Percentiles rank a stretch among this genome's conserved stretches.
Conservation (phyloP, 2,113 vertebrate species). For the Haemorhous mexicanus region DNA sequence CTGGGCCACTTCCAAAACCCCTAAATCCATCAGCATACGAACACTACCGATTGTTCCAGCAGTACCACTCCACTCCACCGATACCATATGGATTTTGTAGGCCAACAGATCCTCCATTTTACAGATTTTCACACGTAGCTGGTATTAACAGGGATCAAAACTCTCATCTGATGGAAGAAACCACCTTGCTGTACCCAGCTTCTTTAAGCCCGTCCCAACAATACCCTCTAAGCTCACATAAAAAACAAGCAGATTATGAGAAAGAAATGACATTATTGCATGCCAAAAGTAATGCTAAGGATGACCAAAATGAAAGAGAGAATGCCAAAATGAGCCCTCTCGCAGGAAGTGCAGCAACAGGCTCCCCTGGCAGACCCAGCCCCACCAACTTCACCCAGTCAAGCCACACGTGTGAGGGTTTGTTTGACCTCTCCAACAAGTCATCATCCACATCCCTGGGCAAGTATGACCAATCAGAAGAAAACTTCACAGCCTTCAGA, state of each 20-base stretch:
- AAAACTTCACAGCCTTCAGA: slow-evolving; percentile 60
- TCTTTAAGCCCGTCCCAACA: slow-evolving; percentile 66
- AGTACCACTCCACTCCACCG: slow-evolving; percentile 74
- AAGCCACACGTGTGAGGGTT: slow-evolving; percentile 61
- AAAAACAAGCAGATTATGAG: slow-evolving; percentile 62
- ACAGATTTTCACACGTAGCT: slow-evolving; percentile 73
- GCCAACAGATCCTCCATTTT: slow-evolving; percentile 73
- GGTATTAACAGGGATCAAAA: slow-evolving; percentile 73
- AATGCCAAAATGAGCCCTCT: slow-evolving; percentile 87
- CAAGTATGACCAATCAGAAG: slow-evolving; percentile 52
- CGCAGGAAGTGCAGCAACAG: slow-evolving; percentile 85
- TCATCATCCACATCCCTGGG: slow-evolving; percentile 2
- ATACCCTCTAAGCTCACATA: slow-evolving; percentile 62
- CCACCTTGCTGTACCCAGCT: slow-evolving; percentile 71
- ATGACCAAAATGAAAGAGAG: slow-evolving; percentile 73
- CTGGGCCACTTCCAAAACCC: slow-evolving; percentile 73
- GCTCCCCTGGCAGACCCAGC: slow-evolving; percentile 90
- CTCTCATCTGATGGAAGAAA: slow-evolving; percentile 72
- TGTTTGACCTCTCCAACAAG: slow-evolving; percentile 60
- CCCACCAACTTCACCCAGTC: slow-evolving; percentile 84
- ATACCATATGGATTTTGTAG: slow-evolving; percentile 83
- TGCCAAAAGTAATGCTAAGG: slow-evolving; percentile 61
- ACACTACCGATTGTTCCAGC: slow-evolving; percentile 83
- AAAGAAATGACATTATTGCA: slow-evolving; percentile 63
- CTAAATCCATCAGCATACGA: slow-evolving; percentile 71